Evolutionary conservation across 2,113 vertebrate species (phyloP).

Genomic region (Serinus canaria): DNA sequence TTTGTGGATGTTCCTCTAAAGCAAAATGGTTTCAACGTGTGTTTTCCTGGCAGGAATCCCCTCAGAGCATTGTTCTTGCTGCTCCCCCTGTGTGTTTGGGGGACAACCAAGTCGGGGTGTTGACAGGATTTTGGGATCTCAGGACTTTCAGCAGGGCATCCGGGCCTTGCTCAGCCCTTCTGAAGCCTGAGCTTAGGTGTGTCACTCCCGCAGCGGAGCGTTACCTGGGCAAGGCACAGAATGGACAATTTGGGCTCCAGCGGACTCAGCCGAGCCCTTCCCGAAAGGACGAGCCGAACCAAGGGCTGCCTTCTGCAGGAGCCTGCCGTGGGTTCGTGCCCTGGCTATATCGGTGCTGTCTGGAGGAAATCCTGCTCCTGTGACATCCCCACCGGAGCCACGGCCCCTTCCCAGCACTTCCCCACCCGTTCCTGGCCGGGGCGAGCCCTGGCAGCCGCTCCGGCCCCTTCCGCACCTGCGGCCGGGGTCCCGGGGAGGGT

Average conservation of each 20-base stretch:
- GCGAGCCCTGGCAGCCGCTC: background rate
- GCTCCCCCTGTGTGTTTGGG: fast-evolving
- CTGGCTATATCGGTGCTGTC: background rate
- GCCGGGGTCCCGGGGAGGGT: background rate
- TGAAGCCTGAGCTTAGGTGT: fast-evolving
- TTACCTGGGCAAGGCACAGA: fast-evolving
- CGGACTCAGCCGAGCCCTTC: fast-evolving
- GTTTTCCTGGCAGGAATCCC: background rate
- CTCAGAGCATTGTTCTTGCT: background rate
- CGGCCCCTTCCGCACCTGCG: background rate
- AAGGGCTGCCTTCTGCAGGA: background rate
- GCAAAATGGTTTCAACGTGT: background rate
- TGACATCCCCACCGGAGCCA: background rate
- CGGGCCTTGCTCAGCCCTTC: background rate
- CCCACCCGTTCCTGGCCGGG: background rate
- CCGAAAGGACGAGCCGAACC: background rate
- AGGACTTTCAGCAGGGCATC: fast-evolving
- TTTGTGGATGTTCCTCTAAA: background rate
- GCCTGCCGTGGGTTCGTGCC: background rate
- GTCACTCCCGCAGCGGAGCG: fast-evolving
- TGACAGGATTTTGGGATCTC: no score
- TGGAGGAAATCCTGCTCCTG: background rate
- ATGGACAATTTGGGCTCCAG: fast-evolving
- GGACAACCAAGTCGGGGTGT: fast-evolving
- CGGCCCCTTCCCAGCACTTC: background rate